phyloP scores from a whole-genome alignment of 2,113 vertebrate species.

The Andinoacara biseriatus region DNA sequence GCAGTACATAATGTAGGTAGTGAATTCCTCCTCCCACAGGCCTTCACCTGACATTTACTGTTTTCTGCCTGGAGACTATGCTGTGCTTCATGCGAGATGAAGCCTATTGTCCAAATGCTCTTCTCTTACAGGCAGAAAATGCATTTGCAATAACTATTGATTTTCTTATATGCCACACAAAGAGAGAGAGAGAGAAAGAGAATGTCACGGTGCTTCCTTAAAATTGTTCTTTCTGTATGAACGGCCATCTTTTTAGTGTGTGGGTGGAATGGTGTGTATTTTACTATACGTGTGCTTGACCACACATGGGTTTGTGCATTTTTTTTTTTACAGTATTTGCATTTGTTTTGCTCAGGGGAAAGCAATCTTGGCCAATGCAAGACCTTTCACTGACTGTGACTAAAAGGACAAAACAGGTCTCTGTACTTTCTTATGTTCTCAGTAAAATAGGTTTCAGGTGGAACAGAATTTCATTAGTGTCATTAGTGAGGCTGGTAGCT shows the following conservation, averaged over 20 bases:
- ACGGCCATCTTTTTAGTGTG: neutral
- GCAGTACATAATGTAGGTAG: constrained; percentile 38
- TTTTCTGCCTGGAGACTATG: constrained; percentile 49
- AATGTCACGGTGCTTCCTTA: constrained; percentile 43
- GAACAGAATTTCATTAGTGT: constrained; percentile 6
- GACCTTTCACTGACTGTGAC: constrained; percentile 18
- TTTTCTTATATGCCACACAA: constrained; percentile 27
- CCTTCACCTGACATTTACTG: constrained; percentile 64
- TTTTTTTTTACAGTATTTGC: constrained; percentile 19
- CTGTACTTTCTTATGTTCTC: constrained; percentile 7
- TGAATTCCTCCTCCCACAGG: constrained; percentile 28
- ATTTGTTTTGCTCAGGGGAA: constrained; percentile 31
- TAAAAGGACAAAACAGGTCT: constrained; percentile 23
- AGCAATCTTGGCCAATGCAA: constrained; percentile 5
- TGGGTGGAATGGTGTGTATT: neutral
- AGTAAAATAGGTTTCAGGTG: constrained; percentile 24
- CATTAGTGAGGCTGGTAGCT: constrained; percentile 21
- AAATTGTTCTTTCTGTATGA: constrained; percentile 13
- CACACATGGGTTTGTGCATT: constrained; percentile 11
- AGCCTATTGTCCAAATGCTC: constrained; percentile 29
- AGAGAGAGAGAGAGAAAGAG: constrained; percentile 18
- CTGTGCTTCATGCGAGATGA: constrained; percentile 30
- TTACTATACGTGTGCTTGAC: neutral
- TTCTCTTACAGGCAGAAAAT: constrained; percentile 37
- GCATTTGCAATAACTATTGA: constrained; percentile 62